Conservation (phyloP, 2,888 invertebrate species). For the Pristionchus fissidentatus region DNA sequence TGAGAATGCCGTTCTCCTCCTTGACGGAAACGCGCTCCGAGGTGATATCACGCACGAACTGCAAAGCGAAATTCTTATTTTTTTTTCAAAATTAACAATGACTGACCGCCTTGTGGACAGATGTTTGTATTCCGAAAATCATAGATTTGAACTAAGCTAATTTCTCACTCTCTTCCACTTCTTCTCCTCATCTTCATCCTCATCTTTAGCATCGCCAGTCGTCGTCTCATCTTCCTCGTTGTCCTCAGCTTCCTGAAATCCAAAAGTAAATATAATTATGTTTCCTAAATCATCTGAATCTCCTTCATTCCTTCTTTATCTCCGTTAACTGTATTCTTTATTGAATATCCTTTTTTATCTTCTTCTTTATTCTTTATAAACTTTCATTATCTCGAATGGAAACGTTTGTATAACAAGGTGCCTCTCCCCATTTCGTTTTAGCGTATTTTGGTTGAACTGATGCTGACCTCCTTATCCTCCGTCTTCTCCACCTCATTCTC, state of each 20-base stretch:
- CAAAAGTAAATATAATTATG: background rate
- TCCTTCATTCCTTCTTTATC: background rate
- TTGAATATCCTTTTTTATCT: no score
- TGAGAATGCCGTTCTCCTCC: slow-evolving; percentile 57
- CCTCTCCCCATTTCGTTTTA: no score
- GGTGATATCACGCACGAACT: slow-evolving; percentile 45
- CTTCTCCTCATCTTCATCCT: slow-evolving; percentile 54
- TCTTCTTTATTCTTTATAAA: no score
- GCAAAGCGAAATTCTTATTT: background rate
- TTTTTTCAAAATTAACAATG: background rate
- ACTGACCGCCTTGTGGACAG: no score
- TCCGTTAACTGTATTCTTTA: background rate
- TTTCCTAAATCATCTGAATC: background rate
- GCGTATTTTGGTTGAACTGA: no score
- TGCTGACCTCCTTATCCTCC: background rate
- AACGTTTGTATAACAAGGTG: no score
- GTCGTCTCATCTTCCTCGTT: slow-evolving; percentile 21
- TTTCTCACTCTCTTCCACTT: slow-evolving; percentile 58
- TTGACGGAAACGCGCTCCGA: slow-evolving; percentile 51
- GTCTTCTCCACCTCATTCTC: slow-evolving; percentile 13
- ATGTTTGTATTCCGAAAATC: background rate
- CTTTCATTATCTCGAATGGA: no score
- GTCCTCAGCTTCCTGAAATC: background rate
- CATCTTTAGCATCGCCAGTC: slow-evolving; percentile 43
- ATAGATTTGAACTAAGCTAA: background rate